phyloP scores from a whole-genome alignment of 1,140 invertebrate genomes.

The Lepeophtheirus salmonis region DNA sequence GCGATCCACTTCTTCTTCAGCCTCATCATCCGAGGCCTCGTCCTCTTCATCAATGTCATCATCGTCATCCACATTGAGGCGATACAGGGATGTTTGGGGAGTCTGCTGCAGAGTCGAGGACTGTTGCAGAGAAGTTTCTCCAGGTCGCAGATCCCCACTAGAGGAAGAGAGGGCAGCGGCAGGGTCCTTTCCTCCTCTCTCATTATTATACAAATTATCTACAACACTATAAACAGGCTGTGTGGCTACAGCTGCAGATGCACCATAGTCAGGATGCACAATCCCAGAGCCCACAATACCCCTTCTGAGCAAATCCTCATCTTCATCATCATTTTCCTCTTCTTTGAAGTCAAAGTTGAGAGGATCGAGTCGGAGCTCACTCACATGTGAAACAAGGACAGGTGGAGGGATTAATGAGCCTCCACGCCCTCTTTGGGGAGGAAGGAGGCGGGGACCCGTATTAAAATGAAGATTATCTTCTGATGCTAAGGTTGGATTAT shows the following conservation, averaged over 20 bases:
- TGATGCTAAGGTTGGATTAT: too few relatives aligned
- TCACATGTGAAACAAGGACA: background rate
- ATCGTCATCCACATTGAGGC: constrained; percentile 19
- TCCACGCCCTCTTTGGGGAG: background rate
- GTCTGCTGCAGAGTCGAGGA: too few relatives aligned
- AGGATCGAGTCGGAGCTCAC: background rate
- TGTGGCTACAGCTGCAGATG: background rate
- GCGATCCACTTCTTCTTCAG: constrained; percentile 23
- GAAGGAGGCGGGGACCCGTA: constrained; percentile 1
- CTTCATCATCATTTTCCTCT: background rate
- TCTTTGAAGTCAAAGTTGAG: constrained; percentile 7
- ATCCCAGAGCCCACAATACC: background rate
- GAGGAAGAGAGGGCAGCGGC: background rate
- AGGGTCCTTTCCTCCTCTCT: background rate
- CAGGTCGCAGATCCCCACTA: too few relatives aligned
- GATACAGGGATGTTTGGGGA: too few relatives aligned
- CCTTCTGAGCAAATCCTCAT: background rate
- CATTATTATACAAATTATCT: background rate
- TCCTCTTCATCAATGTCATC: constrained; percentile 20
- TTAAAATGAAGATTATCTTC: background rate
- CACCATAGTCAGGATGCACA: constrained; percentile 4
- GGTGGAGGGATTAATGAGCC: background rate
- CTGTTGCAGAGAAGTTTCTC: too few relatives aligned
- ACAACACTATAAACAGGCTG: constrained; percentile 2
- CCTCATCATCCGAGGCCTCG: constrained; percentile 15